Evolutionary conservation across 2,888 invertebrate genomes (phyloP).

Genomic region (Apomyelois bistriatella): DNA sequence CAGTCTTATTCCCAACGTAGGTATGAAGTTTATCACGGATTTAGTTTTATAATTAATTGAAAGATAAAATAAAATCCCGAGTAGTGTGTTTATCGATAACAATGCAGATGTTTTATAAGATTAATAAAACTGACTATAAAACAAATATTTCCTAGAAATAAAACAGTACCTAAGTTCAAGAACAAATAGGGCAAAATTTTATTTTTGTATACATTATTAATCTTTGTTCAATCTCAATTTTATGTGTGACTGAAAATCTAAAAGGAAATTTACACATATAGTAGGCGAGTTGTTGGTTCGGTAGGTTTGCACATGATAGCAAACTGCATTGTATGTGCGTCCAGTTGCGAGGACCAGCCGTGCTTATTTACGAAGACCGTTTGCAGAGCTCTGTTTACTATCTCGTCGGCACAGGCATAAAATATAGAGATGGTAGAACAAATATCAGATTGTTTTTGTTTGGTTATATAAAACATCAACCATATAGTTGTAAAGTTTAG

Average conservation of each 20-base stretch:
- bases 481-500: too few species aligned
- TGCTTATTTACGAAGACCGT: slow-evolving; percentile 59
- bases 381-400: slow-evolving; percentile 57
- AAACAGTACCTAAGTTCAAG: slow-evolving; percentile 28
- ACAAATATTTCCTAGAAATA: slow-evolving; percentile 34
- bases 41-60: slow-evolving; percentile 62
- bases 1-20: slow-evolving; percentile 49
- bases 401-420: slow-evolving; percentile 35
- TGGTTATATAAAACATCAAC: too few species aligned
- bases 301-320: slow-evolving; percentile 19
- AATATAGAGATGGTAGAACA: slow-evolving; percentile 21
- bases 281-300: slow-evolving; percentile 4
- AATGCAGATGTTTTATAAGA: slow-evolving; percentile 42
- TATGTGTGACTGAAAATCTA: too few species aligned
- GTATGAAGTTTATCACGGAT: slow-evolving; percentile 55
- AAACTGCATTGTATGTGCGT: slow-evolving; percentile 16
- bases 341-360: slow-evolving; percentile 39
- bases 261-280: slow-evolving; percentile 10
- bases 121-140: slow-evolving; percentile 51
- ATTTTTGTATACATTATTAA: too few species aligned
- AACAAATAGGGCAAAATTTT: slow-evolving; percentile 28
- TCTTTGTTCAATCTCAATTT: too few species aligned
- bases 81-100: slow-evolving; percentile 36
- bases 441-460: slow-evolving; percentile 14
- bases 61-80: slow-evolving; percentile 48